phyloP scores from a whole-genome alignment of 2,888 invertebrate species.

The Monoplex corrugatus region DNA sequence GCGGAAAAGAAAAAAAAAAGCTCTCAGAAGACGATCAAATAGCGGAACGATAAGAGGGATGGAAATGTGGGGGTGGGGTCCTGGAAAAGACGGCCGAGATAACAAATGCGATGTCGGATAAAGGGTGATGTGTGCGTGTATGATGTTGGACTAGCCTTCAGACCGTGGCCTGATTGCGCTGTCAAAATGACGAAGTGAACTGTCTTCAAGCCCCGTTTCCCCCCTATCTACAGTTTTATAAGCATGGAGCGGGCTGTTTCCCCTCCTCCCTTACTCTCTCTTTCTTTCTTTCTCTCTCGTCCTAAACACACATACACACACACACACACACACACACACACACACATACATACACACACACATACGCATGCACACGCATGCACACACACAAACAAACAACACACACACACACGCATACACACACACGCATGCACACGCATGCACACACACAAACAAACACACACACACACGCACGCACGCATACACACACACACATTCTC shows the following conservation, averaged over 20 bases:
- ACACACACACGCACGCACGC: not conserved
- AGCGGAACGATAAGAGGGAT: too few species aligned
- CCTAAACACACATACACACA: not conserved
- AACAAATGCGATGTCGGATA: not conserved
- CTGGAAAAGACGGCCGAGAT: not conserved
- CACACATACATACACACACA: not conserved
- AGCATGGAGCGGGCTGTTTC: not conserved
- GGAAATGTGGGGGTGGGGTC: too few species aligned
- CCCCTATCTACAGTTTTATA: not conserved
- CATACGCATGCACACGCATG: not conserved
- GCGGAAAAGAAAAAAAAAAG: too few species aligned
- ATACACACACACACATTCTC: too few species aligned
- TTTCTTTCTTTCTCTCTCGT: not conserved
- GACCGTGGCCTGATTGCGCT: not conserved
- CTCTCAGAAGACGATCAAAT: too few species aligned
- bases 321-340: not conserved
- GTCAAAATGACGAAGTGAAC: not conserved
- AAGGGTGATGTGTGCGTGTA: not conserved
- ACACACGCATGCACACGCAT: not conserved
- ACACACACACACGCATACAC: not conserved
- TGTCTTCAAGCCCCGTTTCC: not conserved
- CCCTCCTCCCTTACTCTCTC: not conserved
- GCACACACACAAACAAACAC: not conserved
- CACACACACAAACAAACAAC: not conserved
- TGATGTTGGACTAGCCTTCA: not conserved